Conservation (phyloP, 2,113 vertebrate genomes). For the Alectura lathami region DNA sequence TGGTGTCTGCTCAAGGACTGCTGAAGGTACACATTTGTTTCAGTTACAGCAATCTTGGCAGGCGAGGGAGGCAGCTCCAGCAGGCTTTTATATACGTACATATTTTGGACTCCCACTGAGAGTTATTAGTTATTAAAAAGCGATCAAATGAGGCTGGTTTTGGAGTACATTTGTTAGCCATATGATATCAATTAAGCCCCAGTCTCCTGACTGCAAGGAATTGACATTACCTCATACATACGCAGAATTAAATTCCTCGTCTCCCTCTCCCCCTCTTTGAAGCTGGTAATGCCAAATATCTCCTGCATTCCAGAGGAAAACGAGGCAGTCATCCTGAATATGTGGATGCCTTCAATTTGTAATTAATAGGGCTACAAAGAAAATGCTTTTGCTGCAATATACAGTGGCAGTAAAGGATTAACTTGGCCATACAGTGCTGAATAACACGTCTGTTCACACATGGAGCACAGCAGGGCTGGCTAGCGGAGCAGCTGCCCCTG, state of each 20-base stretch:
- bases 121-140: constrained; percentile 65
- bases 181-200: constrained; percentile 67
- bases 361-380: not conserved
- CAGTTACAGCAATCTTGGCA: constrained; percentile 41
- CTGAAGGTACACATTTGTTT: constrained; percentile 29
- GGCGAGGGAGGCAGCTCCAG: not conserved
- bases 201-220: constrained; percentile 51
- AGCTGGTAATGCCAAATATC: constrained; percentile 35
- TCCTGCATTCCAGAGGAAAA: constrained; percentile 36
- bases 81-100: constrained; percentile 12
- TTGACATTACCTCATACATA: constrained; percentile 68
- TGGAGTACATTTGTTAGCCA: constrained; percentile 51
- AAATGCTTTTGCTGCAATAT: not conserved
- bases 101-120: constrained; percentile 10
- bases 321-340: not conserved
- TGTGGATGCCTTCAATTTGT: constrained; percentile 14
- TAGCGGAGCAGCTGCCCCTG: not conserved
- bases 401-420: not conserved
- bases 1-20: not conserved
- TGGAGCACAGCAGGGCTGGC: accelerated
- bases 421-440: accelerated
- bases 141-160: constrained; percentile 31
- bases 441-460: not conserved
- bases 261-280: constrained; percentile 30
- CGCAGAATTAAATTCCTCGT: constrained; percentile 50